These are phyloP conservation scores for Pristionchus mayeri DNA, from an alignment of 2,888 invertebrate genomes.

Conservation along the genomic window DNA sequence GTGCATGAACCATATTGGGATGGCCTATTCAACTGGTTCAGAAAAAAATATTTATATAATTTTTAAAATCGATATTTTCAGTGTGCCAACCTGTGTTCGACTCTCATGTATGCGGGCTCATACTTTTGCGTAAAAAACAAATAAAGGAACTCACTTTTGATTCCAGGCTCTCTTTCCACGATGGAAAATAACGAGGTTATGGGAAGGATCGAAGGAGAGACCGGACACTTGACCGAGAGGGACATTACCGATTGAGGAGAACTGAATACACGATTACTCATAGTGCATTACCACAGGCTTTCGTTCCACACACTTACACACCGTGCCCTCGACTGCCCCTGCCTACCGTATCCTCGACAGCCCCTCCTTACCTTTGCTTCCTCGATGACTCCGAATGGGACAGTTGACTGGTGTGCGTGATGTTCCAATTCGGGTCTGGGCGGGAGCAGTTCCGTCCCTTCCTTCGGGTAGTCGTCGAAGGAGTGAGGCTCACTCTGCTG, in stretches of 20 bases:
- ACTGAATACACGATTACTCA: not conserved
- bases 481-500: conserved; percentile 2
- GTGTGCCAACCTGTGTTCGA: too few relatives aligned
- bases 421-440: conserved; percentile 79
- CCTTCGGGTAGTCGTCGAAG: conserved; percentile 59
- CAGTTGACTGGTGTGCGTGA: conserved; percentile 75
- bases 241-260: conserved; percentile 57
- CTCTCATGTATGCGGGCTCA: too few relatives aligned
- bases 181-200: conserved; percentile 89
- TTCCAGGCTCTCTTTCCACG: conserved; percentile 87
- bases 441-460: conserved; percentile 77
- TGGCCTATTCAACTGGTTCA: too few relatives aligned
- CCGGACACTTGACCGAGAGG: conserved; percentile 84
- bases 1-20: too few relatives aligned
- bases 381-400: conserved; percentile 73
- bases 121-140: too few relatives aligned
- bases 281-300: too few relatives aligned
- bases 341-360: not conserved
- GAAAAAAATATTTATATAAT: too few relatives aligned
- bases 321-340: not conserved
- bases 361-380: conserved; percentile 51
- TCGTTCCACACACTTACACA: too few relatives aligned
- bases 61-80: too few relatives aligned
- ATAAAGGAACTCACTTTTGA: conserved; percentile 61
- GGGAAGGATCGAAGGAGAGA: conserved; percentile 85